Percentiles rank a stretch among this genome's conserved stretches.
Evolutionary conservation across 2,113 vertebrate genomes (phyloP).

Genomic region (Eretmochelys imbricata): DNA sequence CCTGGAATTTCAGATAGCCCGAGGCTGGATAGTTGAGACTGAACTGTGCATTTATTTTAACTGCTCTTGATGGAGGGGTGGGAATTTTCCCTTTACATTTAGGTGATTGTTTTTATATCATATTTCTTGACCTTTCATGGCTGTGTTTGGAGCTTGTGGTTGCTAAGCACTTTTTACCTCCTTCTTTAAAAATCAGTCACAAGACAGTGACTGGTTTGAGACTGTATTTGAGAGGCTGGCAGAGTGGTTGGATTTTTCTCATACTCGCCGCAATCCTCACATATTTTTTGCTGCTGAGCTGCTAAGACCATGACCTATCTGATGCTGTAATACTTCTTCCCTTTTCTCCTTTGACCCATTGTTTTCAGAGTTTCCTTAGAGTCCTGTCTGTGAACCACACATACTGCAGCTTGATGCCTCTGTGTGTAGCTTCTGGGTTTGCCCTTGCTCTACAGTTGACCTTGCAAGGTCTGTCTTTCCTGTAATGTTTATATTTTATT

Average conservation of each 20-base stretch:
- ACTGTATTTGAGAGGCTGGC: neutral
- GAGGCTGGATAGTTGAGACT: neutral
- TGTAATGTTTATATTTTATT: slow-evolving; percentile 8
- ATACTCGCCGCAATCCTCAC: neutral
- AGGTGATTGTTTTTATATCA: slow-evolving; percentile 63
- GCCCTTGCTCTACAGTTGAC: slow-evolving; percentile 51
- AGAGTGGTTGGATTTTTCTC: neutral
- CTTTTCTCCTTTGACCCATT: slow-evolving; percentile 50
- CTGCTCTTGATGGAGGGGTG: slow-evolving; percentile 24
- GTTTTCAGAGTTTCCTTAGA: slow-evolving; percentile 53
- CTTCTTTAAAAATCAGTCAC: slow-evolving; percentile 45
- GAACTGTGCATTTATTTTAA: slow-evolving; percentile 33
- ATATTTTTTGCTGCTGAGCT: slow-evolving; percentile 25
- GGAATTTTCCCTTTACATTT: slow-evolving; percentile 60
- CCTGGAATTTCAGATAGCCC: neutral
- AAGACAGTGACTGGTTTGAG: slow-evolving; percentile 20
- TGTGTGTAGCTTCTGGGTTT: neutral
- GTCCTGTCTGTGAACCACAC: neutral
- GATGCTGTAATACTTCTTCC: slow-evolving; percentile 43
- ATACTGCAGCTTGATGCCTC: slow-evolving; percentile 16
- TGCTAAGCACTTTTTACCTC: slow-evolving; percentile 55
- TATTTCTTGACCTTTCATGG: slow-evolving; percentile 64
- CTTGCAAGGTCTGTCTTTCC: slow-evolving; percentile 50
- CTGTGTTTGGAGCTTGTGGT: slow-evolving; percentile 38
- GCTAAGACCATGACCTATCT: slow-evolving; percentile 35